Evolutionary conservation across 2,797 vertebrate species (phyloP).

Genomic region (Macrochelys suwanniensis): DNA sequence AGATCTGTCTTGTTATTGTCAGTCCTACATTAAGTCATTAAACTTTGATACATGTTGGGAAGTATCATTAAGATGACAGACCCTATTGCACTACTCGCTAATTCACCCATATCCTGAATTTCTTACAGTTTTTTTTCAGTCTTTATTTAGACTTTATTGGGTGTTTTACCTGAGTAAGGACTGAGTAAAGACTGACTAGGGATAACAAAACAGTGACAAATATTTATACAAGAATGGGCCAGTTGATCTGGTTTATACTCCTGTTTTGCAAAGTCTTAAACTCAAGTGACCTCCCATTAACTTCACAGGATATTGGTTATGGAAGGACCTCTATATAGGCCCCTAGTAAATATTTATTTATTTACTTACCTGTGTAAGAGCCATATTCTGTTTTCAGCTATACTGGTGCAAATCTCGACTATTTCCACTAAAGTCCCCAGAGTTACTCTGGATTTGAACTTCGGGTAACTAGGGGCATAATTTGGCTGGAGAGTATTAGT

Average conservation of each 20-base stretch:
- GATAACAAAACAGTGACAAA: not conserved
- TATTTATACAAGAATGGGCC: not conserved
- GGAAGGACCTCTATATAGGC: not conserved
- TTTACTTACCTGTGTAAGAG: not conserved
- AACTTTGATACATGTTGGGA: not conserved
- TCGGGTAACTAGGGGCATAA: not conserved
- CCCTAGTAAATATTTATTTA: not conserved
- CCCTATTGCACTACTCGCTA: not conserved
- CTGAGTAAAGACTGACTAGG: not conserved
- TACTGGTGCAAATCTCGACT: not conserved
- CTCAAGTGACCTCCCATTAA: not conserved
- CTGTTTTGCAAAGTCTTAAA: not conserved
- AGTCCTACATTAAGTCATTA: not conserved
- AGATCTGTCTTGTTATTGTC: not conserved
- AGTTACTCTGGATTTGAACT: not conserved
- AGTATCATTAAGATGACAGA: not conserved
- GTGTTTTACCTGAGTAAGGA: not conserved
- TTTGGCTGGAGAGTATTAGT: not conserved
- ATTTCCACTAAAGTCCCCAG: not conserved
- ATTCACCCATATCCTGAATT: not conserved
- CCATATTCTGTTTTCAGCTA: not conserved
- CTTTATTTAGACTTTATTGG: not conserved
- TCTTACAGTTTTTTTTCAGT: not conserved
- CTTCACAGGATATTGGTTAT: not conserved
- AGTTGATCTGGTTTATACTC: not conserved